Percentiles rank a stretch among this genome's conserved stretches.
Evolutionary conservation across 2,888 invertebrate genomes (phyloP).

Genomic region (Hyalella azteca): DNA sequence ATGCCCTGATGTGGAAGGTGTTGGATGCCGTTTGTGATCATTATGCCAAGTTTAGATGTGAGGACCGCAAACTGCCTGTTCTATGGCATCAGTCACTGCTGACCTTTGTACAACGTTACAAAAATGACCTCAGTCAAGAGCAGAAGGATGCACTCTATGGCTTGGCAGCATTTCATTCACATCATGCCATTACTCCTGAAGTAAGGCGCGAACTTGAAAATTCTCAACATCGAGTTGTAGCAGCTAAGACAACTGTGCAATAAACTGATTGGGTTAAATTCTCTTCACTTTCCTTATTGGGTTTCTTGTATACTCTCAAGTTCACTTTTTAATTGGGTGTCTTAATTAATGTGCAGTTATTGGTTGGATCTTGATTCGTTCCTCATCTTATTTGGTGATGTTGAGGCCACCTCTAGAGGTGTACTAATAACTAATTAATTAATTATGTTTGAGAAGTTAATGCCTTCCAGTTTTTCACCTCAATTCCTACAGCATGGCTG

Average conservation of each 20-base stretch:
- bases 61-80: slow-evolving; percentile 85
- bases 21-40: slow-evolving; percentile 94
- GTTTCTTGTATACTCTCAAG: background rate
- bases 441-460: too few relatives aligned
- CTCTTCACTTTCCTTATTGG: background rate
- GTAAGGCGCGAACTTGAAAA: slow-evolving; percentile 68
- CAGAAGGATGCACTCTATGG: slow-evolving; percentile 86
- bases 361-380: too few relatives aligned
- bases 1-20: slow-evolving; percentile 93
- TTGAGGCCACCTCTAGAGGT: too few relatives aligned
- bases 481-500: too few relatives aligned
- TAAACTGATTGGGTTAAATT: background rate
- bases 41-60: slow-evolving; percentile 65
- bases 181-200: slow-evolving; percentile 76
- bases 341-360: too few relatives aligned
- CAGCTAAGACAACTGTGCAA: background rate
- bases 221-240: slow-evolving; percentile 44
- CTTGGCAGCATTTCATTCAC: slow-evolving; percentile 75
- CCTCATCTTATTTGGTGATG: too few relatives aligned
- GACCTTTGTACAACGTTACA: slow-evolving; percentile 93
- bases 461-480: too few relatives aligned
- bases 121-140: slow-evolving; percentile 90
- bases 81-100: slow-evolving; percentile 96
- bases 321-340: too few relatives aligned
- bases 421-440: too few relatives aligned